Evolutionary conservation across 2,113 vertebrate species (phyloP).

Genomic region (Osmerus eperlanus): DNA sequence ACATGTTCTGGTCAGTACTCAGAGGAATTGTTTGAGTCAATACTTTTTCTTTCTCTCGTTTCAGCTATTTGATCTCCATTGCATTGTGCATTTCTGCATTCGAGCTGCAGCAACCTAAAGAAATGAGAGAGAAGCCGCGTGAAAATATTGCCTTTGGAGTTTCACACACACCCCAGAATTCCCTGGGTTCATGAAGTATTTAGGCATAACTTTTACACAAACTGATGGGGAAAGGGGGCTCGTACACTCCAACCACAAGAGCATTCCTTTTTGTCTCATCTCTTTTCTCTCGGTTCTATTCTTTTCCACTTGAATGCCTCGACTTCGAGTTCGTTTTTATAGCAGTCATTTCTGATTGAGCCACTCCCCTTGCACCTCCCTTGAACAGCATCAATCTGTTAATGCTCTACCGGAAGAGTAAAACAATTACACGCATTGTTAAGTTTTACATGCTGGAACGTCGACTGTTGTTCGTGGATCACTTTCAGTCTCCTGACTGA

Average conservation of each 20-base stretch:
- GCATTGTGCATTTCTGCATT: constrained; percentile 13
- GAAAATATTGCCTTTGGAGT: constrained; percentile 36
- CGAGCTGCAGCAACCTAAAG: constrained; percentile 15
- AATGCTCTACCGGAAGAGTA: constrained; percentile 44
- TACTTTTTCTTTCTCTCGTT: constrained; percentile 25
- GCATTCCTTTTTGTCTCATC: constrained; percentile 4
- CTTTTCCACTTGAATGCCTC: constrained; percentile 33
- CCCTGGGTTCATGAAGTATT: constrained; percentile 33
- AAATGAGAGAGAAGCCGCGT: constrained; percentile 21
- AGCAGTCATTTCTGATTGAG: constrained; percentile 32
- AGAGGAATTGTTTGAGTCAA: background rate
- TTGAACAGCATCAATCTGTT: constrained; percentile 42
- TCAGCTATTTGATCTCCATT: constrained; percentile 18
- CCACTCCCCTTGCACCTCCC: constrained; percentile 24
- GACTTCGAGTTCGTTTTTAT: constrained; percentile 54
- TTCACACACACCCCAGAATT: constrained; percentile 11
- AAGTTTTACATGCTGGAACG: constrained; percentile 48
- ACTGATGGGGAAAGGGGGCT: constrained; percentile 19
- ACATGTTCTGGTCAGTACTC: constrained; percentile 22
- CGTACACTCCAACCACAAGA: constrained; percentile 11
- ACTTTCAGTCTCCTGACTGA: constrained; percentile 3
- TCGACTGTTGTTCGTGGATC: constrained; percentile 38
- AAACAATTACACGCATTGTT: constrained; percentile 65
- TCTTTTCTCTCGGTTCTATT: constrained; percentile 11
- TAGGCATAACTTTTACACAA: constrained; percentile 19